Evolutionary conservation across 2,888 invertebrate genomes (phyloP).

Genomic region (Abrostola triplasia): DNA sequence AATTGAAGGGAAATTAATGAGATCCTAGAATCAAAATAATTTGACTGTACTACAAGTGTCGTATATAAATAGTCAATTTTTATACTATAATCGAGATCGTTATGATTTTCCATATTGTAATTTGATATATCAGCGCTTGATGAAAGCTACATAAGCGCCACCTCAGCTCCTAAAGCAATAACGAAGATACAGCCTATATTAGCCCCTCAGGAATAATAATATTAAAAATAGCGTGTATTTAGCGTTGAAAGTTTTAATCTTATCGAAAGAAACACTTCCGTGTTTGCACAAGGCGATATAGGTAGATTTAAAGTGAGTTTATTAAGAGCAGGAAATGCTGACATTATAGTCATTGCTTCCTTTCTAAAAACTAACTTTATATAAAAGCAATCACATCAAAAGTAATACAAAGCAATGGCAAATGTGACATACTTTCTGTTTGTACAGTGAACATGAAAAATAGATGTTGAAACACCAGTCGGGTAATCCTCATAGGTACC

Average conservation of each 20-base stretch:
- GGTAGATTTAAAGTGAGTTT: background rate
- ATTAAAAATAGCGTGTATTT: background rate
- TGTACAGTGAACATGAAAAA: background rate
- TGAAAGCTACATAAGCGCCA: no score
- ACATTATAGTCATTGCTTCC: conserved; percentile 1
- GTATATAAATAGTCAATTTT: no score
- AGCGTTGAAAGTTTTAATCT: background rate
- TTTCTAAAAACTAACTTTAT: conserved; percentile 1
- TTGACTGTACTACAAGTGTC: background rate
- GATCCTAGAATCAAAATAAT: background rate
- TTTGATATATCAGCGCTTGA: no score
- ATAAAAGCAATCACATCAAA: background rate
- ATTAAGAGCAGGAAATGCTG: background rate
- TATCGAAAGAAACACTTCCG: conserved; percentile 1
- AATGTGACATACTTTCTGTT: background rate
- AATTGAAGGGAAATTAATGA: conserved; percentile 5
- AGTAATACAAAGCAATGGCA: background rate
- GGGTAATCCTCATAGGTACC: no score
- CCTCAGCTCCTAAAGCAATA: no score
- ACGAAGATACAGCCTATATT: no score
- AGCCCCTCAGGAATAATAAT: background rate
- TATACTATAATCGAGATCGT: no score
- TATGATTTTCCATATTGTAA: no score
- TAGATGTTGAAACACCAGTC: background rate
- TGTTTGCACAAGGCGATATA: background rate